A percentile compares a stretch with the other conserved stretches of the same genome.
phyloP scores from a whole-genome alignment of 1,140 invertebrate species.

The Hormaphis cornu region DNA sequence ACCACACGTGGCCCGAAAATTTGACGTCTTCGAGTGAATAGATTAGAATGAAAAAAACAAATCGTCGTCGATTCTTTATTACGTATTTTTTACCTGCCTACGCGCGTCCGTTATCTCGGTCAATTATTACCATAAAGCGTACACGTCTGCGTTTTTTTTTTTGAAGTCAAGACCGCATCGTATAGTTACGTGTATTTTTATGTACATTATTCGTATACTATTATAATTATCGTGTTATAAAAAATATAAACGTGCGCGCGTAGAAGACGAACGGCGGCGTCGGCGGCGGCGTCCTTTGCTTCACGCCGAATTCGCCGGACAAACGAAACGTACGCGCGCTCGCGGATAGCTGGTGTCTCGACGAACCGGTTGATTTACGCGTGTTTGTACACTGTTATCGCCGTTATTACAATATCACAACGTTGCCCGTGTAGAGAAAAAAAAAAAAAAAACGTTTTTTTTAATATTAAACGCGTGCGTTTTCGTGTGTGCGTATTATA shows the following conservation, averaged over 20 bases:
- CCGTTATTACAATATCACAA: too few relatives aligned
- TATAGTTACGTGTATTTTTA: background rate
- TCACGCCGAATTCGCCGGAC: constrained; percentile 30
- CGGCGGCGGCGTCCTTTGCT: constrained; percentile 30
- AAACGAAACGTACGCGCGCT: constrained; percentile 19
- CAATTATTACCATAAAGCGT: constrained; percentile 6
- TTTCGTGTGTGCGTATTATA: background rate
- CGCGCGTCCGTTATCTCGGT: constrained; percentile 1
- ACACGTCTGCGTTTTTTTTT: background rate
- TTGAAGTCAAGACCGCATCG: constrained; percentile 12
- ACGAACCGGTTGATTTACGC: constrained; percentile 32
- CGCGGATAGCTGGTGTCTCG: constrained; percentile 1
- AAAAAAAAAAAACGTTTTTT: too few relatives aligned
- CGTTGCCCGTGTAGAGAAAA: too few relatives aligned
- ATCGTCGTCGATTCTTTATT: constrained; percentile 6
- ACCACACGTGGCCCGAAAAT: too few relatives aligned
- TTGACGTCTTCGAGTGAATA: background rate
- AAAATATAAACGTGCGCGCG: background rate
- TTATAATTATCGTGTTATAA: too few relatives aligned
- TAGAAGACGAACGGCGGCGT: background rate
- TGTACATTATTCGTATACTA: too few relatives aligned
- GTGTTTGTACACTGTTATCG: background rate
- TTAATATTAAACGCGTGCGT: background rate
- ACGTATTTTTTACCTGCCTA: background rate
- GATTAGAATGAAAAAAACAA: constrained; percentile 4